phyloP scores from a whole-genome alignment of 2,797 vertebrate genomes.

The Triplophysa bombifrons region DNA sequence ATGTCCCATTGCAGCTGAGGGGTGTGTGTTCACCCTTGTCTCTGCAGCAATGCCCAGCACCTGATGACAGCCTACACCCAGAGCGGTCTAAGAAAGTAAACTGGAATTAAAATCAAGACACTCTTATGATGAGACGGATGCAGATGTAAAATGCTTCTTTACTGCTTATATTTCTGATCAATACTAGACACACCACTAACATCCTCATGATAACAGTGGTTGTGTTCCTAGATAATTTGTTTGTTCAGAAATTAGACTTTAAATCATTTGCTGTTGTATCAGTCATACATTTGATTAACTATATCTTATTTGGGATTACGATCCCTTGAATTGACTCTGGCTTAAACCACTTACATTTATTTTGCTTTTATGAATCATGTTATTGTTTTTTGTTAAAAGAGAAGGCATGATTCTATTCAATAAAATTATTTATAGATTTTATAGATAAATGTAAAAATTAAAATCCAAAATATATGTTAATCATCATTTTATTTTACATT shows the following conservation, averaged over 20 bases:
- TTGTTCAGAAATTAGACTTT: conserved; percentile 1
- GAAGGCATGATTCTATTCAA: not conserved
- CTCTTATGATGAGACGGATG: not conserved
- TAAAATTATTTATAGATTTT: no score
- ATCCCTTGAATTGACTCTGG: conserved; percentile 3
- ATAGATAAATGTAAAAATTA: no score
- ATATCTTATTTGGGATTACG: not conserved
- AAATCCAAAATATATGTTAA: no score
- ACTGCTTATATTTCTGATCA: no score
- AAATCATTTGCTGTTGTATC: conserved; percentile 6
- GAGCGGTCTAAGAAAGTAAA: conserved; percentile 6
- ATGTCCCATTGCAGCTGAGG: conserved; percentile 21
- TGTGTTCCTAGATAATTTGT: not conserved
- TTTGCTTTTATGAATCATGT: conserved; percentile 28
- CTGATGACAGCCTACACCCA: conserved; percentile 56
- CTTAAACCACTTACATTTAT: conserved; percentile 42
- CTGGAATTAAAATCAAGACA: not conserved
- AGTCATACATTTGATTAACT: conserved; percentile 9
- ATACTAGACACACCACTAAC: not conserved
- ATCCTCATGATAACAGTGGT: not conserved
- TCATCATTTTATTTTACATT: no score
- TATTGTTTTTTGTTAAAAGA: not conserved
- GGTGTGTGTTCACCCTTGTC: conserved; percentile 59
- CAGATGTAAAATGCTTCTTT: not conserved
- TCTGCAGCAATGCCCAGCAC: conserved; percentile 68